Evolutionary conservation across 2,888 invertebrate genomes (phyloP).

Genomic region (Drosophila multiciliata): DNA sequence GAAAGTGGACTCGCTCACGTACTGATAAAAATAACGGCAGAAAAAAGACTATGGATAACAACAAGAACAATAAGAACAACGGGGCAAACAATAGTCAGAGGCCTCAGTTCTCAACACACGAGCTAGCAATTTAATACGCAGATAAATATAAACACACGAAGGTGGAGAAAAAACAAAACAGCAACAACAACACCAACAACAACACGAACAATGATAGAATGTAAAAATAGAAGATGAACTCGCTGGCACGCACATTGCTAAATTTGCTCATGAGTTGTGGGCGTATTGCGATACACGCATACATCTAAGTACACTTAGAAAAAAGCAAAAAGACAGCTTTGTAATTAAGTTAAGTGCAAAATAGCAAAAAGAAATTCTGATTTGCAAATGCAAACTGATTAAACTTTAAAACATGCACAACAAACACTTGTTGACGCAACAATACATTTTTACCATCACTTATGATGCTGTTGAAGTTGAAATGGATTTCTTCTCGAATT

Average conservation of each 20-base stretch:
- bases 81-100: conserved; percentile 51
- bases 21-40: conserved; percentile 76
- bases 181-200: not conserved
- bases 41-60: conserved; percentile 68
- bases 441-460: not conserved
- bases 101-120: conserved; percentile 51
- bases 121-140: conserved; percentile 77
- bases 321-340: not conserved
- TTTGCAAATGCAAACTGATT: not conserved
- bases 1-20: conserved; percentile 69
- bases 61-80: conserved; percentile 41
- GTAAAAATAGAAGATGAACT: conserved; percentile 62
- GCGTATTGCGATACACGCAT: conserved; percentile 21
- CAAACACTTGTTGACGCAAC: not conserved
- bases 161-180: conserved; percentile 21
- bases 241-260: conserved; percentile 70
- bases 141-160: conserved; percentile 70
- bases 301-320: conserved; percentile 1
- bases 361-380: not conserved
- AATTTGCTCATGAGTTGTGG: conserved; percentile 59
- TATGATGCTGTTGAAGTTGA: not conserved
- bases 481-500: not conserved
- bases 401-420: not conserved
- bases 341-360: not conserved
- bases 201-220: conserved; percentile 3